These are phyloP conservation scores for Paragorgia papillata DNA, from an alignment of 92 coral and sea anemone species.

Conservation along the genomic window DNA sequence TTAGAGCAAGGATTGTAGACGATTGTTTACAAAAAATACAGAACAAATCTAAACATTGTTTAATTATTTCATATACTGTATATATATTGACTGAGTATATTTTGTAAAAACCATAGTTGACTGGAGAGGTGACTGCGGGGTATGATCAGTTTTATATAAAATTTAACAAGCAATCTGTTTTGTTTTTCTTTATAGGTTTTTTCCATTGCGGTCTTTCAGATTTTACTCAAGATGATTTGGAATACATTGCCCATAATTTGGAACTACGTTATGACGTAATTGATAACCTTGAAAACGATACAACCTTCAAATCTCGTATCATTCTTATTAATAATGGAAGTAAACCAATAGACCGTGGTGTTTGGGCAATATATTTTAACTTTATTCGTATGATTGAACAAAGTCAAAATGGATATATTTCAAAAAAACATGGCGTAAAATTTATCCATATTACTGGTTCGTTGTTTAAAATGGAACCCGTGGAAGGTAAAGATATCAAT, in stretches of 20 bases:
- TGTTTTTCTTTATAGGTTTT: neutral
- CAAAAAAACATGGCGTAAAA: conserved; percentile 70
- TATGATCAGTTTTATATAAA: too few relatives aligned
- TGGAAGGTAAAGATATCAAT: conserved; percentile 28
- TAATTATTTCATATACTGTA: too few relatives aligned
- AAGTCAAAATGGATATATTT: conserved; percentile 72
- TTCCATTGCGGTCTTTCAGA: neutral
- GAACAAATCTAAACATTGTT: too few relatives aligned
- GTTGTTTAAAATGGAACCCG: conserved; percentile 84
- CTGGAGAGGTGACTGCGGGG: too few relatives aligned
- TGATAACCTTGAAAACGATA: conserved; percentile 84
- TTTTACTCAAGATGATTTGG: conserved; percentile 68
- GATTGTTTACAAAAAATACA: too few relatives aligned
- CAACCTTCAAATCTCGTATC: conserved; percentile 73
- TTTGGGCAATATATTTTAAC: conserved; percentile 87
- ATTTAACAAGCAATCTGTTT: too few relatives aligned
- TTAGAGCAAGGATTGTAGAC: too few relatives aligned
- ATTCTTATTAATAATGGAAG: conserved; percentile 75
- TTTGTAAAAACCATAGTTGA: too few relatives aligned
- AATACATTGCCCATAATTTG: conserved; percentile 80
- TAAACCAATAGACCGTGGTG: conserved; percentile 64
- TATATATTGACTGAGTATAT: too few relatives aligned
- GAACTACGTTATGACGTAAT: conserved; percentile 83
- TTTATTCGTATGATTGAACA: conserved; percentile 89
- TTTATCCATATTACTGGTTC: conserved; percentile 87